Evolutionary conservation across 2,113 vertebrate genomes (phyloP), one percentile per base, ranked within the genome.

Genomic region (Pogonocichla stellata): DNA sequence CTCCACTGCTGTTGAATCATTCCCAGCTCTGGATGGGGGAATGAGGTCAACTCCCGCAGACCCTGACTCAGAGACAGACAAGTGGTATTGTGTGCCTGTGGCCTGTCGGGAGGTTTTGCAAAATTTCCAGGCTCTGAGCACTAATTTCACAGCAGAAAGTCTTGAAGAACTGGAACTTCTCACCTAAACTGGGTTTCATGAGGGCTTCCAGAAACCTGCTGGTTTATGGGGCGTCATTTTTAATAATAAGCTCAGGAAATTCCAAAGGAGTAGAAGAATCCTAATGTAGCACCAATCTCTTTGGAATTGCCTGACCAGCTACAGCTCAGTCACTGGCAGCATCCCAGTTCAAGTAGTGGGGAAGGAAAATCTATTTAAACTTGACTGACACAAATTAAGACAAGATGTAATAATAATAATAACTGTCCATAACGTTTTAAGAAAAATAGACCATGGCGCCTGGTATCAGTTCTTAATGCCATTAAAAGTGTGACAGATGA

Each of bases 181-280:
- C 74, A 78, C 71, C 51, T 73, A 47, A 92, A 34, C 31, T 13
- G 34, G 5, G 9, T 87, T 86, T 88, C 38, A 10, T 8, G 54
- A 8, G 29, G 20, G 6, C 45, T 88, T 97, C 86, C 75, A 94
- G 79, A 93, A 93, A 61, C 50, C 48, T 88, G n/a, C 75, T 93
- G 82, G 33, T 92, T 95, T 95, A 93, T 80, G 64, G 19, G 33
- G 62, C 0, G 3, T 73, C 47, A 80, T 88, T 94, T 93, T 95
- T 88, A 97, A 96, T 94, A 96, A 74, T 53, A 88, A 90, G 15
- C 16, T 56, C 33, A 70, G 80, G 92, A 93, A 95, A 94, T 93
- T 95, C 61, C 56, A 42, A 57, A 72, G 42, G 8, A 74, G 12
- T 64, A 45, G 66, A 93, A 78, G 33, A 95, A 56, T 24, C 61